These are phyloP conservation scores for Crypturellus tataupa DNA, from an alignment of 2,797 vertebrate genomes.

Conservation along the genomic window DNA sequence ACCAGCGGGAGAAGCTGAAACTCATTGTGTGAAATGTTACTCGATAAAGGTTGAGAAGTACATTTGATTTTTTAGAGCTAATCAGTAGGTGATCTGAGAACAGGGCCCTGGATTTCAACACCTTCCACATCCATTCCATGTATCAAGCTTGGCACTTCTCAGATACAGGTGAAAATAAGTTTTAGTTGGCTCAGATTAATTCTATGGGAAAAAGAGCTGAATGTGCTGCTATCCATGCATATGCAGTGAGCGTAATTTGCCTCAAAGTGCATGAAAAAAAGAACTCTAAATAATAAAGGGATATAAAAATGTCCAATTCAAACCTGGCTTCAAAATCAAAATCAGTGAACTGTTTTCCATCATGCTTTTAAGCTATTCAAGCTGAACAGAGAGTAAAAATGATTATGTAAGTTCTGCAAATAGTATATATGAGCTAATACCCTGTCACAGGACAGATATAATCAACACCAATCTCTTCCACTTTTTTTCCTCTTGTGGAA, in stretches of 20 bases:
- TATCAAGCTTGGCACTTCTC: background rate
- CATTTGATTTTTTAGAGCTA: conserved; percentile 13
- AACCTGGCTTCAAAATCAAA: background rate
- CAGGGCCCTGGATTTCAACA: conserved; percentile 1
- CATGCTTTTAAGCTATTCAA: background rate
- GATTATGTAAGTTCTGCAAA: background rate
- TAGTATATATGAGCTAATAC: background rate
- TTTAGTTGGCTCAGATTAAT: background rate
- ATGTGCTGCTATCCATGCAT: background rate
- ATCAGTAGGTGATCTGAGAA: background rate
- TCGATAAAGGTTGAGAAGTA: background rate
- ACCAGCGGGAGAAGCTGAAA: conserved; percentile 15
- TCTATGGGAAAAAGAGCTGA: background rate
- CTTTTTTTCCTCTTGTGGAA: background rate
- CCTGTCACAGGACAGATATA: background rate
- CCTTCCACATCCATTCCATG: background rate
- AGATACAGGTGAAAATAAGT: background rate
- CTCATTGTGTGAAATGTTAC: background rate
- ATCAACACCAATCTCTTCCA: background rate
- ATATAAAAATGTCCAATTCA: background rate
- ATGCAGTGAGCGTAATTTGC: background rate
- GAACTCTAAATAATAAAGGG: background rate
- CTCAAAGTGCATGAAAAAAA: background rate
- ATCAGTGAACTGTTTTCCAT: background rate
- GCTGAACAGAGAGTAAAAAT: background rate